phyloP scores from a whole-genome alignment of 2,888 invertebrate species.

The Pelosia muscerda region DNA sequence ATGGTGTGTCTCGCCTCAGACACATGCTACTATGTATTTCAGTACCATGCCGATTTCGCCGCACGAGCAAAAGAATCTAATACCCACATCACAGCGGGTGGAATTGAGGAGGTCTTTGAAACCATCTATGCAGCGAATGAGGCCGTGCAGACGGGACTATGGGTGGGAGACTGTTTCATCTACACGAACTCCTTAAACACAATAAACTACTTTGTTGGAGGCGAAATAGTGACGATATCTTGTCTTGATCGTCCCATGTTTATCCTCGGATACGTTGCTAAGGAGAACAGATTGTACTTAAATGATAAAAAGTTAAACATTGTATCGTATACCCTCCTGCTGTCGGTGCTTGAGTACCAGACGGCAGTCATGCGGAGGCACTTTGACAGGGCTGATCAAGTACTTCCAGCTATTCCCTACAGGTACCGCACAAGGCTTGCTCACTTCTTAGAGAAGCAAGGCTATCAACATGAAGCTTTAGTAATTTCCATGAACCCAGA shows the following conservation, averaged over 20 bases:
- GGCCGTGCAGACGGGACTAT: conserved; percentile 96
- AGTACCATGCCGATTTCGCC: conserved; percentile 94
- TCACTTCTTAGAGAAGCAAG: conserved; percentile 99
- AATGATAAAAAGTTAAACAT: conserved; percentile 99
- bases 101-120: conserved; percentile 98
- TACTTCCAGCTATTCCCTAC: conserved; percentile 97
- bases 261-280: conserved; percentile 97
- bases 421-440: conserved; percentile 99
- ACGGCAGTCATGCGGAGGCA: conserved; percentile 99
- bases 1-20: conserved; percentile 98
- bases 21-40: conserved; percentile 97
- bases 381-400: conserved; percentile 97
- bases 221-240: conserved; percentile 99
- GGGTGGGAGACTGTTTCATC: conserved; percentile 99
- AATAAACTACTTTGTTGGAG: conserved; percentile 99
- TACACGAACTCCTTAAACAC: conserved; percentile 99
- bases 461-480: conserved; percentile 98
- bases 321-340: conserved; percentile 96
- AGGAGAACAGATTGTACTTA: conserved; percentile 97
- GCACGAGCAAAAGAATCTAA: conserved; percentile 91
- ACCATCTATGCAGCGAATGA: conserved; percentile 96
- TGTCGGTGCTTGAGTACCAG: conserved; percentile 99
- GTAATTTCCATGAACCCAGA: conserved; percentile 99
- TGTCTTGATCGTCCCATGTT: conserved; percentile 99
- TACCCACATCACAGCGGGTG: conserved; percentile 94